Percentiles rank a stretch among this genome's conserved stretches.
Conservation (phyloP, 2,113 vertebrate genomes). For the Trachemys scripta region DNA sequence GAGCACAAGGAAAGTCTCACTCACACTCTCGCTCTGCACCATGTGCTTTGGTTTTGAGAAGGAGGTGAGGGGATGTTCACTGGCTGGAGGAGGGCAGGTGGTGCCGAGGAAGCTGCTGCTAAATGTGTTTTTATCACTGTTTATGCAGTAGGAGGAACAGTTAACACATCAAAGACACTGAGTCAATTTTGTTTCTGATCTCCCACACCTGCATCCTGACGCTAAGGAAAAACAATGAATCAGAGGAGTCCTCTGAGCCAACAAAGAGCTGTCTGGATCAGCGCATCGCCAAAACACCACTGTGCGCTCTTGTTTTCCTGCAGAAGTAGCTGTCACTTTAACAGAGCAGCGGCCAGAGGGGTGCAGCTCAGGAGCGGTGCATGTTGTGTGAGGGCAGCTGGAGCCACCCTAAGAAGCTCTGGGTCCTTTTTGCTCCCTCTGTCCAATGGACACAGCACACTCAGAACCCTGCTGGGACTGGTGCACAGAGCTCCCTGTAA, state of each 20-base stretch:
- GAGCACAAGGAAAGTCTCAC: accelerated
- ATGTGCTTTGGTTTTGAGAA: background rate
- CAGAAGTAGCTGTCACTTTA: background rate
- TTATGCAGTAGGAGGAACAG: background rate
- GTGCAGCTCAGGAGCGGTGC: background rate
- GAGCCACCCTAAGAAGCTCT: background rate
- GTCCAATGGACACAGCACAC: background rate
- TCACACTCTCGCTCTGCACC: background rate
- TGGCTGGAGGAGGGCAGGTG: background rate
- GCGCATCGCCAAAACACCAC: background rate
- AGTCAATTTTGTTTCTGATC: background rate
- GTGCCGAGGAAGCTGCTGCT: background rate
- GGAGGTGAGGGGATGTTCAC: background rate
- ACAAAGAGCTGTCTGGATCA: background rate
- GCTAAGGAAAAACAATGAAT: background rate
- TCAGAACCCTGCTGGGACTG: background rate
- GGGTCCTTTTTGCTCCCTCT: background rate
- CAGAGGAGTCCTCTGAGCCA: background rate
- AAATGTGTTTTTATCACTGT: background rate
- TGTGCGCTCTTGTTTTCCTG: background rate
- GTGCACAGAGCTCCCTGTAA: background rate
- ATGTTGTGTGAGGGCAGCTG: background rate
- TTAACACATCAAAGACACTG: background rate
- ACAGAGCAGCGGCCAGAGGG: accelerated
- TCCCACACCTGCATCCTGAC: background rate